These are phyloP conservation scores for Rhinogobio ventralis DNA, from an alignment of 2,797 vertebrate genomes.

Conservation along the genomic window DNA sequence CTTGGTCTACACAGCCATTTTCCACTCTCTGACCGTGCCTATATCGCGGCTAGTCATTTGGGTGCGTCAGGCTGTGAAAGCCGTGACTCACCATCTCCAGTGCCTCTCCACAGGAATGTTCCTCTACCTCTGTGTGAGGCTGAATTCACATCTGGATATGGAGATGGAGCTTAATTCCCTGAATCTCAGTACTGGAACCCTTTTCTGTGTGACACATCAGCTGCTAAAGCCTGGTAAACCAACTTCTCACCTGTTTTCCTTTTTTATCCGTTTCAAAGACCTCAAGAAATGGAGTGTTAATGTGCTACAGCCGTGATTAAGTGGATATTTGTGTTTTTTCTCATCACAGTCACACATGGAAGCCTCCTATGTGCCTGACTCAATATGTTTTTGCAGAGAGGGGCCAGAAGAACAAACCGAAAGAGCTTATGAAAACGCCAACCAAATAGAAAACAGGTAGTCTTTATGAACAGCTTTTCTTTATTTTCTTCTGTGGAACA, in stretches of 20 bases:
- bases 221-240: constrained; percentile 9
- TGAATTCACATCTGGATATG: constrained; percentile 63
- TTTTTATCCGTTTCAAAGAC: constrained; percentile 4
- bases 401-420: constrained; percentile 40
- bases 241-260: constrained; percentile 35
- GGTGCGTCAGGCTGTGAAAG: constrained; percentile 60
- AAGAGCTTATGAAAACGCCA: constrained; percentile 25
- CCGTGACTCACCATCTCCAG: constrained; percentile 67
- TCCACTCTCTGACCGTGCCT: constrained; percentile 53
- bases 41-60: constrained; percentile 51
- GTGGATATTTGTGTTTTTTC: constrained; percentile 19
- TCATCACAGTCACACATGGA: constrained; percentile 27
- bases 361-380: constrained; percentile 13
- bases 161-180: constrained; percentile 50
- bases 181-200: constrained; percentile 33
- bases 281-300: constrained; percentile 21
- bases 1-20: constrained; percentile 38
- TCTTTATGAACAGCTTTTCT: background rate
- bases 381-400: constrained; percentile 25
- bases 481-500: background rate
- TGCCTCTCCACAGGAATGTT: constrained; percentile 64
- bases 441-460: constrained; percentile 45
- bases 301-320: constrained; percentile 26
- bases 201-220: constrained; percentile 37
- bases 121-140: constrained; percentile 64